Evolutionary conservation across 2,113 vertebrate species (phyloP).

Genomic region (Gallinago jamesoni): DNA sequence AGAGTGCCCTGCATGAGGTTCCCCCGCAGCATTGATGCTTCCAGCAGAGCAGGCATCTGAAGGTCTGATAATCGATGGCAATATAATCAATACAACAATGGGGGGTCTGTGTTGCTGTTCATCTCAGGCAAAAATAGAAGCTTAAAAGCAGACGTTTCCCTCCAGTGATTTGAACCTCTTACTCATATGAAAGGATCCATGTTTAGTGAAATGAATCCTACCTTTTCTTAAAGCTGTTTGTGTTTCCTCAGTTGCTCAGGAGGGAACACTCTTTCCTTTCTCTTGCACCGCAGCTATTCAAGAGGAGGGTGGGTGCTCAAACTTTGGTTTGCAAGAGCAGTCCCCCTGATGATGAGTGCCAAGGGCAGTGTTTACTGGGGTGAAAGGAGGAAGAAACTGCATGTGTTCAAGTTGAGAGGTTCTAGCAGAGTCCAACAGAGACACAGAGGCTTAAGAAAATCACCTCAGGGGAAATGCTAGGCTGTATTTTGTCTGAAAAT

Average conservation of each 20-base stretch:
- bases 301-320: background rate
- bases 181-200: background rate
- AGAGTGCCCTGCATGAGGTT: background rate
- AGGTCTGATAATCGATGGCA: background rate
- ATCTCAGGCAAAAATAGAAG: background rate
- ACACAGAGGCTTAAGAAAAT: background rate
- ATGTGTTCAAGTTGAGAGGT: background rate
- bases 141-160: background rate
- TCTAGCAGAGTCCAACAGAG: background rate
- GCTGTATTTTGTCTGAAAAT: background rate
- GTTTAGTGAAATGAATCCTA: background rate
- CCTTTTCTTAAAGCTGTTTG: background rate
- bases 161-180: background rate
- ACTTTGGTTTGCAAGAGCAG: background rate
- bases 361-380: background rate
- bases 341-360: accelerated
- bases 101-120: background rate
- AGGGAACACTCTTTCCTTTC: constrained; percentile 1
- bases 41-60: background rate
- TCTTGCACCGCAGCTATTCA: background rate
- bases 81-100: background rate
- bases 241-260: background rate
- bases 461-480: background rate
- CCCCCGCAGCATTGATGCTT: accelerated
- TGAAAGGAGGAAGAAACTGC: background rate